Base-by-base conservation (phyloP, 2,888 invertebrate species). In the Drosophila macrothrix region DNA sequence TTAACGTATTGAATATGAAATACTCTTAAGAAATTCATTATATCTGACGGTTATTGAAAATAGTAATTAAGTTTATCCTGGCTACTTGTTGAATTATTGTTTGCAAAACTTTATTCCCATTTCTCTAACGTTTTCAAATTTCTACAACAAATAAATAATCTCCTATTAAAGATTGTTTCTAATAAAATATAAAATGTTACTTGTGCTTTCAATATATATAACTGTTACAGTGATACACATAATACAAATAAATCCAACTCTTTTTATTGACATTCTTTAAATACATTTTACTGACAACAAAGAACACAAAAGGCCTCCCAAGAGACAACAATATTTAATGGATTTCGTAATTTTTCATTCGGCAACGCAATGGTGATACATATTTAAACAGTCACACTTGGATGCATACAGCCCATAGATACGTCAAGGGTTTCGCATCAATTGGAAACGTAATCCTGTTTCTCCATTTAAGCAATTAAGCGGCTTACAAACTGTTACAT, bases 381-480 rank as follows among this genome's bases (percentile, higher is more conserved):
- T 31, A 54, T n/a, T 29, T 33, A 31, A 19, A 29, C 22, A 55
- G 14, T 60, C 25, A 46, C 19, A 6, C 2, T 12, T 12, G 37
- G 10, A 46, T 62, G 55, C 35, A 59, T 41, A 54, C 19, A 69
- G 25, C 22, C 49, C 1, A 43, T 14, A 52, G 35, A 29, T 50
- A 31, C 12, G 19, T 56, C 41, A 49, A 50, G 53, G 58, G 67
- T 71, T 76, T 65, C 67, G 16, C 55, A 66, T 64, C 60, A 83
- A 74, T 78, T 71, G 64, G 39, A 69, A 63, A 39, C 68, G 43
- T 74, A 79, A 88, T 83, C 74, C 73, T 78, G 61, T 83, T 84
- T 75, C 80, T 76, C 69, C 76, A 84, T 73, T 81, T 78, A 78
- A 73, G 77, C 73, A 84, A 88, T 86, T 83, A 86, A 80, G 79